Evolutionary conservation across 2,888 invertebrate species (phyloP), one percentile per base, ranked within the genome.

Genomic region (Ormyrus rosae): DNA sequence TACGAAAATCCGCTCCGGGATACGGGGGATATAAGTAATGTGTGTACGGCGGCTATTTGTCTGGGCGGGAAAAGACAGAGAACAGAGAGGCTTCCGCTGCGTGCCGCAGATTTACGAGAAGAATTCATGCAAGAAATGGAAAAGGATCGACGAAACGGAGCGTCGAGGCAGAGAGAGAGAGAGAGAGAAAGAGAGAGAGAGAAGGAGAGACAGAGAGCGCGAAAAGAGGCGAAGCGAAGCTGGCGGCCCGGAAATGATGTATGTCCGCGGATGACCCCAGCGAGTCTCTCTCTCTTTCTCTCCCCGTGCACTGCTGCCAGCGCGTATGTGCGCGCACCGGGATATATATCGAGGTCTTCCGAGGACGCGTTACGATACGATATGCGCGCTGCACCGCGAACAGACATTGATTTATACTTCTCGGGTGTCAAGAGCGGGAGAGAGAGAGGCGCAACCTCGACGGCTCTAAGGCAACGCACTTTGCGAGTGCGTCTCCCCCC

Each of bases 321-420:
- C 45, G 63, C 34, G 13, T 50, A 46, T 0, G 5, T 34, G 50
- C 11, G 4, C 53, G 55, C 19, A 56, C 53, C 45, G 70, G 19
- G 19, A 19, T 45, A 67, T 75, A 58, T 60, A 67, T 45, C 74
- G 74, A 75, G 67, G n/a, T 71, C 69, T 50, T 58, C 58, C 45
- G 68, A 75, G 46, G 71, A 68, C 48, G 53, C 48, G 50, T 51
- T 85, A 81, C 82, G 81, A 83, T 85, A 84, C 83, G 86, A 85
- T 86, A 86, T 84, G 85, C 84, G 82, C 81, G 74, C 75, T 83
- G 82, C 84, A 84, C 84, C 84, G 80, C 75, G 84, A 84, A 85
- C 85, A 79, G 87, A 88, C 87, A 83, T 86, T 87, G 88, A 88
- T 87, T 87, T 87, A 88, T 86, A 84, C 69, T 75, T 83, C 80